Evolutionary conservation across 2,797 vertebrate genomes (phyloP).

Genomic region (Stomatorhinus walkeri): DNA sequence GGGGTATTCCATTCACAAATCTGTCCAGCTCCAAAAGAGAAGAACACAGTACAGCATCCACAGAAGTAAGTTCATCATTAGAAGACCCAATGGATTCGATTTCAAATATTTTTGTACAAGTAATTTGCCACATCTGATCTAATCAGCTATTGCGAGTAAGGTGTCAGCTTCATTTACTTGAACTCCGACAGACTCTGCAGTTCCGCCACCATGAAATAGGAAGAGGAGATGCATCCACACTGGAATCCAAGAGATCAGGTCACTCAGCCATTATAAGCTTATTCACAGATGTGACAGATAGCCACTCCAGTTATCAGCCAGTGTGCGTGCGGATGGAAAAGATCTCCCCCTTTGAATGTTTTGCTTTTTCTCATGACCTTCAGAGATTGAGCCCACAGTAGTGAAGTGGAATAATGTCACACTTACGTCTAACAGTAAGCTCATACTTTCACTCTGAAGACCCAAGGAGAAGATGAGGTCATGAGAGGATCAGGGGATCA

Average conservation of each 20-base stretch:
- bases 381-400: neutral
- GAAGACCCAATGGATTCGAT: neutral
- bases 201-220: neutral
- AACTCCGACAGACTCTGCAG: neutral
- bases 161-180: neutral
- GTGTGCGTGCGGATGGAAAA: neutral
- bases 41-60: neutral
- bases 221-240: neutral
- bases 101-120: neutral
- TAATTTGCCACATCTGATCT: neutral
- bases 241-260: neutral
- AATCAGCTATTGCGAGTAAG: neutral
- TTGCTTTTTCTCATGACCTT: neutral
- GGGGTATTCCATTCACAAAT: neutral
- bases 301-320: neutral
- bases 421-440: neutral
- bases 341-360: neutral
- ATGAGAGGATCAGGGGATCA: neutral
- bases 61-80: neutral
- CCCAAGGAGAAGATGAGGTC: neutral
- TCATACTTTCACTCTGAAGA: neutral
- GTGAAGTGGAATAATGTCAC: neutral
- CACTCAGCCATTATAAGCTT: neutral
- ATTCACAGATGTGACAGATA: neutral
- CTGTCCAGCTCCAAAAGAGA: neutral